phyloP scores from a whole-genome alignment of 2,113 vertebrate genomes.

The Isichthys henryi region DNA sequence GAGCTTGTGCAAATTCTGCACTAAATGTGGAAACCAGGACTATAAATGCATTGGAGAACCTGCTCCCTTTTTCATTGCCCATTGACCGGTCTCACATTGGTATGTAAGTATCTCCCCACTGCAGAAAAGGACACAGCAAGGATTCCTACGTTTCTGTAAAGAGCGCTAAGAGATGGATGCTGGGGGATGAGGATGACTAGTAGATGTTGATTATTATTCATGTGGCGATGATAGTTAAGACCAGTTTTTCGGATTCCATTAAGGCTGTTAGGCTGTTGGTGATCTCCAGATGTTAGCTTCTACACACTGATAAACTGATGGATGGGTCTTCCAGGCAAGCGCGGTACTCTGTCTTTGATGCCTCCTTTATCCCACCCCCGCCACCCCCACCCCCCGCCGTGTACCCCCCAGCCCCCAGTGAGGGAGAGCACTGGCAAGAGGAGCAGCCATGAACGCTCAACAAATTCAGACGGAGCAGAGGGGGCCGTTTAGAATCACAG shows the following conservation, averaged over 20 bases:
- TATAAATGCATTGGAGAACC: constrained; percentile 59
- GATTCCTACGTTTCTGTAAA: neutral
- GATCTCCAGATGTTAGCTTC: neutral
- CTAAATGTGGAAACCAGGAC: constrained; percentile 40
- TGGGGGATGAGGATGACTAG: neutral
- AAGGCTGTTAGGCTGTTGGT: neutral
- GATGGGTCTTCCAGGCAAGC: neutral
- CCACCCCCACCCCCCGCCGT: too few species aligned
- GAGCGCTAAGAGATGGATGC: constrained; percentile 10
- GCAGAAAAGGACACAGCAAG: neutral
- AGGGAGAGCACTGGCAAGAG: constrained; percentile 36
- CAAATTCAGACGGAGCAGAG: constrained; percentile 81
- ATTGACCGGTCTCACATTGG: constrained; percentile 65
- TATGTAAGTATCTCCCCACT: constrained; percentile 61
- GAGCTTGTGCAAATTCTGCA: constrained; percentile 49
- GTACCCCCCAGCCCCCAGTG: constrained; percentile 19
- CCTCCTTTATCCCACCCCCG: neutral
- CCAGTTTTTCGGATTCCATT: neutral
- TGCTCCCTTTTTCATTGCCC: constrained; percentile 35
- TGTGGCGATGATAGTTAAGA: neutral
- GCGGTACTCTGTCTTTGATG: neutral
- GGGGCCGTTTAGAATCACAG: constrained; percentile 81
- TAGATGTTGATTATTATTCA: neutral
- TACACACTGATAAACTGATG: neutral
- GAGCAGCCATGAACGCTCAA: constrained; percentile 74